phyloP scores from a whole-genome alignment of 2,797 vertebrate genomes.

The Discoglossus pictus region DNA sequence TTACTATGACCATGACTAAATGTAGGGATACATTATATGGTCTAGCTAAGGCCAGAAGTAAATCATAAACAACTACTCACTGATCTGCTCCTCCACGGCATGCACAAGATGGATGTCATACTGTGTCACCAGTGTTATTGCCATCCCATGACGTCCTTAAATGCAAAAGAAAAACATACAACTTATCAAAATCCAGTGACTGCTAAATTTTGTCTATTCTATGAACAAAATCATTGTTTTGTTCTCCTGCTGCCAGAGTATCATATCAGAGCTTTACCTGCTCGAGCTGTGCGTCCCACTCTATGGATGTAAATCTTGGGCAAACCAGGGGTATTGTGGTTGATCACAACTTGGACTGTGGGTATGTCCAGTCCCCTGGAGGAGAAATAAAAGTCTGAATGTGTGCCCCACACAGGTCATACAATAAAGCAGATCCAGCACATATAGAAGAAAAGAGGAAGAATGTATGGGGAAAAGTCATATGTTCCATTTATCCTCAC shows the following conservation, averaged over 20 bases:
- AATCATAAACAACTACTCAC: slow-evolving; percentile 77
- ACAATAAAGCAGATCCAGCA: no score
- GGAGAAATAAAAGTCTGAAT: not conserved
- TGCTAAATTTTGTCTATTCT: no score
- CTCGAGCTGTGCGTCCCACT: slow-evolving; percentile 92
- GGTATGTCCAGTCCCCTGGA: slow-evolving; percentile 93
- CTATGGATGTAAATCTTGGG: slow-evolving; percentile 96
- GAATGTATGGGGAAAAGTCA: no score
- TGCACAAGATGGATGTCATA: slow-evolving; percentile 95
- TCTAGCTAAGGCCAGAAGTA: no score
- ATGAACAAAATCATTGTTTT: no score
- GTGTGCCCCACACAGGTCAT: no score
- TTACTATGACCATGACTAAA: no score
- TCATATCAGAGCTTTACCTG: slow-evolving; percentile 70
- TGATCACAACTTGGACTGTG: slow-evolving; percentile 91
- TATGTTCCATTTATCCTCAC: no score
- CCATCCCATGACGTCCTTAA: slow-evolving; percentile 84
- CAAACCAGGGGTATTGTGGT: slow-evolving; percentile 93
- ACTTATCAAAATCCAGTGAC: not conserved
- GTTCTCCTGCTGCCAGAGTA: not conserved
- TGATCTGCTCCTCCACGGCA: slow-evolving; percentile 84
- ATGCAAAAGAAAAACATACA: not conserved
- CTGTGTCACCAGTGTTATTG: slow-evolving; percentile 92
- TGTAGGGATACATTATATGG: no score
- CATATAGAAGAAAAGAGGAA: no score